Conservation (phyloP, 2,113 vertebrate genomes). For the Lophotis ruficrista region DNA sequence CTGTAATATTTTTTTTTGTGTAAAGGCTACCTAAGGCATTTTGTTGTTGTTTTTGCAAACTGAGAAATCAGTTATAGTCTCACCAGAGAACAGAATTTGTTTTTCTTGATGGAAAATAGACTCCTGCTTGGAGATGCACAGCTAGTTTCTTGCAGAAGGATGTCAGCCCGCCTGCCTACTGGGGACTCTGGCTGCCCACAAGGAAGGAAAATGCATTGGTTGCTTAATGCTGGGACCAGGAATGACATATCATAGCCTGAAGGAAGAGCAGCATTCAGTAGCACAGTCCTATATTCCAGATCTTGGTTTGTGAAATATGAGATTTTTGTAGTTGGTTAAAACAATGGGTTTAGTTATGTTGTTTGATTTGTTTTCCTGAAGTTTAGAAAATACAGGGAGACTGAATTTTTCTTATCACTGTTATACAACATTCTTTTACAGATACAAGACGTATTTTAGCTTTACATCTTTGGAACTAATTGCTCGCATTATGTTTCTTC, state of each 20-base stretch:
- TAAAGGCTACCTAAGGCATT: not conserved
- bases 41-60: not conserved
- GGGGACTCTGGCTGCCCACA: not conserved
- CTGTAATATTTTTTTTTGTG: not conserved
- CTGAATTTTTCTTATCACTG: not conserved
- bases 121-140: not conserved
- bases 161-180: not conserved
- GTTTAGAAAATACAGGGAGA: not conserved
- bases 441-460: not conserved
- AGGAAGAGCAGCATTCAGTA: not conserved
- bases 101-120: not conserved
- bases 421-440: not conserved
- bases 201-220: not conserved
- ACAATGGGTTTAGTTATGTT: accelerated
- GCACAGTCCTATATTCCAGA: not conserved
- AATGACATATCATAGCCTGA: not conserved
- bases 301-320: not conserved
- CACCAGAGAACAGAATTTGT: not conserved
- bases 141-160: not conserved
- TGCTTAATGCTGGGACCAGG: not conserved
- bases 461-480: not conserved
- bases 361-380: not conserved
- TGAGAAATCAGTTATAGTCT: not conserved
- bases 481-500: not conserved
- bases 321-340: not conserved